Conservation (phyloP, 2,888 invertebrate genomes). For the Ceriagrion tenellum region DNA sequence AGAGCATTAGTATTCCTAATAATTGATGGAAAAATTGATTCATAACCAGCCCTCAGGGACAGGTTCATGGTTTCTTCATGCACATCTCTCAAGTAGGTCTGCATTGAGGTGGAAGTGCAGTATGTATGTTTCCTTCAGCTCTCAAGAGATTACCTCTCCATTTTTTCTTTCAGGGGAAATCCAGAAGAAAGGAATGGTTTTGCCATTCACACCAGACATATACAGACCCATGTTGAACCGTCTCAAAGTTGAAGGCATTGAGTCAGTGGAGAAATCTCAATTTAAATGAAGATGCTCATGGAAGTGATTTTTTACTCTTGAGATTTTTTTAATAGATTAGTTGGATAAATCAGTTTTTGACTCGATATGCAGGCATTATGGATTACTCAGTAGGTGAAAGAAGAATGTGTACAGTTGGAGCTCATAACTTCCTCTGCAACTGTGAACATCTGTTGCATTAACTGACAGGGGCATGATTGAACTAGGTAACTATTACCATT, state of each 20-base stretch:
- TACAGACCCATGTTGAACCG: slow-evolving; percentile 95
- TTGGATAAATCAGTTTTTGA: neutral
- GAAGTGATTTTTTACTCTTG: neutral
- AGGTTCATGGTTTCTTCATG: too few species aligned
- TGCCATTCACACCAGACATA: slow-evolving; percentile 95
- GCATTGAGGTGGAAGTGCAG: too few species aligned
- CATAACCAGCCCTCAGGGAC: too few species aligned
- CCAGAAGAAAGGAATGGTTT: slow-evolving; percentile 94
- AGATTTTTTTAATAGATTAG: neutral
- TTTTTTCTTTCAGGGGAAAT: slow-evolving; percentile 88
- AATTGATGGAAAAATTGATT: too few species aligned
- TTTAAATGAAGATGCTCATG: slow-evolving; percentile 72
- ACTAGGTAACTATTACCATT: neutral
- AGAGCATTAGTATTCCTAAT: too few species aligned
- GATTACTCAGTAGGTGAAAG: neutral
- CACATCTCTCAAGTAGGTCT: too few species aligned
- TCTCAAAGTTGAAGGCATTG: slow-evolving; percentile 91
- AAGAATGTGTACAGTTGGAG: neutral
- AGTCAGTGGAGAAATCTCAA: slow-evolving; percentile 84
- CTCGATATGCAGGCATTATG: too few species aligned
- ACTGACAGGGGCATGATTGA: neutral
- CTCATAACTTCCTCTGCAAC: neutral
- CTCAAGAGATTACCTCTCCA: neutral
- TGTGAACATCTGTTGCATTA: neutral
- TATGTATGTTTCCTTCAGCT: too few species aligned